Evolutionary conservation across 2,113 vertebrate genomes (phyloP), one percentile per base, ranked within the genome.

Genomic region (Chauna torquata): DNA sequence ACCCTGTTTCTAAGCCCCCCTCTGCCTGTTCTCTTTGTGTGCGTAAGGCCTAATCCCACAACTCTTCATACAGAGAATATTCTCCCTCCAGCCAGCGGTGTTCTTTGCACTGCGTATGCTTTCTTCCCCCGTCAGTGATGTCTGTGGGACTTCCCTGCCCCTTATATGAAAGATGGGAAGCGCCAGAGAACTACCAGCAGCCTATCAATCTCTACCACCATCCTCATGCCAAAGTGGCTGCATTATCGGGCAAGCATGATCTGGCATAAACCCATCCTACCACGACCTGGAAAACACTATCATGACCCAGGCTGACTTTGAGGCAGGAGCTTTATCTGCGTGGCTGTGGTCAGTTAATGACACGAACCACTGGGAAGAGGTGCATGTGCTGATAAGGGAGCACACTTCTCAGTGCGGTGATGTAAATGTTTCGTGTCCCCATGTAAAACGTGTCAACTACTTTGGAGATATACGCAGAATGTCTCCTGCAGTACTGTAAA

Each of bases 1-100:
- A 12, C 9, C 8, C n/a, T 0, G 0, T 47, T 88, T 54, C 40
- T 44, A 36, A 1, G 3, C 9, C 49, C 40, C 36, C 57, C 58
- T 91, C 55, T 74, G 71, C 62, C 49, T 25, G 36, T 61, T 50
- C 28, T 66, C 34, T 22, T 84, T 42, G 32, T 38, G 9, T 0
- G 1, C 25, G 24, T 18, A 87, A 81, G 81, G 50, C 32, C 22
- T 82, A 79, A 64, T 55, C 23, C 36, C 2, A 2, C 44, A 72
- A 13, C 32, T 52, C 28, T 68, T 71, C 47, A 24, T 10, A 52
- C 0, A 4, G 28, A 79, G 57, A 52, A 16, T 34, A 57, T 38
- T 47, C 85, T 82, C 32, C 84, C 32, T 79, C 38, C 28, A 75
- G 70, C 5, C 5, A 2, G 23, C 10, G 36, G 17, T 54, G 62